phyloP scores from a whole-genome alignment of 2,113 vertebrate species.

The Malurus elegans region DNA sequence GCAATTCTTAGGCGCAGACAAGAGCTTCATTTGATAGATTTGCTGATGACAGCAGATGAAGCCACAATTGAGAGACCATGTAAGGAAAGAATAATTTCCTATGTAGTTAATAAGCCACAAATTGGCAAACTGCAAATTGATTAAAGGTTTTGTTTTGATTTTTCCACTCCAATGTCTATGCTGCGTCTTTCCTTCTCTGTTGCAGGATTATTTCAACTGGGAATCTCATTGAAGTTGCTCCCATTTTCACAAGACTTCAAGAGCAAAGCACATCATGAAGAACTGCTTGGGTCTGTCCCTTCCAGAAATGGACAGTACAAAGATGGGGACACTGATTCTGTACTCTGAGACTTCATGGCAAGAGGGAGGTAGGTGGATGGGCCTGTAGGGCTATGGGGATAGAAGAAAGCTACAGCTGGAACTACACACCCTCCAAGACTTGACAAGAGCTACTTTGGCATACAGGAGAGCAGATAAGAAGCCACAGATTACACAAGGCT shows the following conservation, averaged over 20 bases:
- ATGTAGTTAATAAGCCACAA: not conserved
- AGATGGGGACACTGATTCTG: slow-evolving; percentile 73
- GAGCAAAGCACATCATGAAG: not conserved
- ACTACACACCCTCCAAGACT: slow-evolving; percentile 68
- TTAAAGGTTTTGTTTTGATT: not conserved
- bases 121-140: not conserved
- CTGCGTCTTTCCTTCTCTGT: not conserved
- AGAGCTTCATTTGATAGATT: not conserved
- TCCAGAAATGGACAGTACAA: slow-evolving; percentile 82
- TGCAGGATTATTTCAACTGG: slow-evolving; percentile 83
- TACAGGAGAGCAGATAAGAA: slow-evolving; percentile 73
- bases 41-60: not conserved
- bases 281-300: slow-evolving; percentile 45
- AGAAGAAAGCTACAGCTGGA: slow-evolving; percentile 39
- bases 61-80: not conserved
- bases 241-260: slow-evolving; percentile 50
- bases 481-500: not conserved
- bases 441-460: slow-evolving; percentile 68
- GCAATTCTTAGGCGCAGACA: not conserved
- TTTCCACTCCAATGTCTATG: not conserved
- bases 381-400: not conserved
- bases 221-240: slow-evolving; percentile 68
- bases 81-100: not conserved
- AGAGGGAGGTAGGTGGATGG: slow-evolving; percentile 24
- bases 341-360: slow-evolving; percentile 72